phyloP scores from a whole-genome alignment of 2,113 vertebrate species.

The Hemiprocne comata region DNA sequence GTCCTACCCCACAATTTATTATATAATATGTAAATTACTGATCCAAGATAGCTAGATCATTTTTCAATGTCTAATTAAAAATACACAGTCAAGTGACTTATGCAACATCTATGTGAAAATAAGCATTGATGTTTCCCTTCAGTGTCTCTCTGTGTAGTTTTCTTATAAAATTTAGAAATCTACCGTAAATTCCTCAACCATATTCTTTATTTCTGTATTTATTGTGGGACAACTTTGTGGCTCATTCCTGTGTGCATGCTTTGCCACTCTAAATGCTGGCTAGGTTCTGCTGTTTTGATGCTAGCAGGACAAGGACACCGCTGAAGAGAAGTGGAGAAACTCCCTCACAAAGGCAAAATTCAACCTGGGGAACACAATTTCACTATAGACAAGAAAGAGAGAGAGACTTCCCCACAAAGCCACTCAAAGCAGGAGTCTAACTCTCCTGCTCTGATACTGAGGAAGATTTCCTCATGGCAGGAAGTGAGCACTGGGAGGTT shows the following conservation, averaged over 20 bases:
- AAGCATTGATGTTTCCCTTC: not conserved
- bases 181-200: not conserved
- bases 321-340: not conserved
- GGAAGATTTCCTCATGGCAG: not conserved
- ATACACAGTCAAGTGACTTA: not conserved
- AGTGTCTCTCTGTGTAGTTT: not conserved
- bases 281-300: not conserved
- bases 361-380: not conserved
- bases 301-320: not conserved
- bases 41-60: not conserved
- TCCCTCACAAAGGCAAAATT: not conserved
- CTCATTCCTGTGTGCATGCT: not conserved
- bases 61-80: not conserved
- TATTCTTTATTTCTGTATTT: not conserved
- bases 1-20: not conserved
- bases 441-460: not conserved
- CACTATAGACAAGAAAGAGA: not conserved
- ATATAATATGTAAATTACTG: not conserved
- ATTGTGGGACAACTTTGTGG: not conserved
- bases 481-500: not conserved
- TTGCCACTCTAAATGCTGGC: not conserved
- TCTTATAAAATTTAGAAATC: not conserved
- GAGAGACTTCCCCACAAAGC: not conserved
- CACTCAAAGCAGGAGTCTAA: not conserved
- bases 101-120: not conserved